Percentiles rank a stretch among this genome's conserved stretches.
Conservation (phyloP, 2,888 invertebrate genomes). For the Drosophila tripunctata region DNA sequence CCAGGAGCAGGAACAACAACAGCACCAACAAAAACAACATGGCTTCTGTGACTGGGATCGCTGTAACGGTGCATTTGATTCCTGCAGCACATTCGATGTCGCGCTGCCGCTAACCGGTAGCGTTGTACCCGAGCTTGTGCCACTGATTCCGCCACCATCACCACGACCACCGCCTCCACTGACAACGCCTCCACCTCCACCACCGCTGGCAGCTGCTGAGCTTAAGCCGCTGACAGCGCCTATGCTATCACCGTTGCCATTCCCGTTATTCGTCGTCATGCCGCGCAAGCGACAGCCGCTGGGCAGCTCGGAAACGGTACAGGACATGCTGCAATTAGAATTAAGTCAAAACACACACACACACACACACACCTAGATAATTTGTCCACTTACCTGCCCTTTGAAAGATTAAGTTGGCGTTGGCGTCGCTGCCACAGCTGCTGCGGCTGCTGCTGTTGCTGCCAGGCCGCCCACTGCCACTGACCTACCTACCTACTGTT, state of each 20-base stretch:
- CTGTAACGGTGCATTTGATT: slow-evolving; percentile 81
- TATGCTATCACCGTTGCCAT: slow-evolving; percentile 72
- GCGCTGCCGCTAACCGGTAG: slow-evolving; percentile 52
- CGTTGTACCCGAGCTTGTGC: slow-evolving; percentile 63
- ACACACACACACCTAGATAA: neutral
- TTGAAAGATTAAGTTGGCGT: slow-evolving; percentile 59
- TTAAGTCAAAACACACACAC: neutral
- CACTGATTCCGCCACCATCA: slow-evolving; percentile 27
- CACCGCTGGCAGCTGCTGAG: slow-evolving; percentile 76
- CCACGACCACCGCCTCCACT: slow-evolving; percentile 64
- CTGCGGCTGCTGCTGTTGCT: slow-evolving; percentile 48
- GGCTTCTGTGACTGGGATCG: slow-evolving; percentile 86
- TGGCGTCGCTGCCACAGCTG: slow-evolving; percentile 26
- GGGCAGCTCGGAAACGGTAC: slow-evolving; percentile 86
- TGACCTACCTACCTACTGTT: slow-evolving; percentile 46
- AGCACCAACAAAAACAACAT: slow-evolving; percentile 89
- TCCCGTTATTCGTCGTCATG: slow-evolving; percentile 81
- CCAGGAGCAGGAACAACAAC: slow-evolving; percentile 90
- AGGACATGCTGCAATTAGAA: slow-evolving; percentile 85
- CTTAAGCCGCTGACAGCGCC: slow-evolving; percentile 70
- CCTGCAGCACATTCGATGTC: slow-evolving; percentile 81
- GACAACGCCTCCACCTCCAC: slow-evolving; percentile 44
- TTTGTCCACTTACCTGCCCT: slow-evolving; percentile 66
- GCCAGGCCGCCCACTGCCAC: slow-evolving; percentile 72
- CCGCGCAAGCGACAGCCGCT: slow-evolving; percentile 85